A percentile compares a stretch with the other conserved stretches of the same genome.
Evolutionary conservation across 2,888 invertebrate genomes (phyloP).

Genomic region (Limenitis camilla): DNA sequence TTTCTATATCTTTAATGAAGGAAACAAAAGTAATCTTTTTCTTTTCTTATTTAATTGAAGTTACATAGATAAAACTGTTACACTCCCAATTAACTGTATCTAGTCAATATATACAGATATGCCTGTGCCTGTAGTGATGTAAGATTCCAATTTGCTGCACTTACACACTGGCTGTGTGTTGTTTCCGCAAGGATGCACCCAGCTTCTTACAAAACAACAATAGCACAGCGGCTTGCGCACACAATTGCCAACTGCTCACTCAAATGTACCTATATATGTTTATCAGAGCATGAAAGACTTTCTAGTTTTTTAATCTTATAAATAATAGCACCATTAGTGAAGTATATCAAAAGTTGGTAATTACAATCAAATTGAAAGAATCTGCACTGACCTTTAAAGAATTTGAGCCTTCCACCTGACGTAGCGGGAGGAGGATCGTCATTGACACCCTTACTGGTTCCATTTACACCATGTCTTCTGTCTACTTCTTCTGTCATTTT

Average conservation of each 20-base stretch:
- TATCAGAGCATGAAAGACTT: slow-evolving; percentile 74
- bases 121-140: too few relatives aligned
- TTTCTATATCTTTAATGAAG: background rate
- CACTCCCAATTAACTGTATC: background rate
- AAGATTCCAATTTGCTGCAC: too few relatives aligned
- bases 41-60: too few relatives aligned
- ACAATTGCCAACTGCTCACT: slow-evolving; percentile 57
- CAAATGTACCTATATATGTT: slow-evolving; percentile 58
- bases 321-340: too few relatives aligned
- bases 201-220: slow-evolving; percentile 65
- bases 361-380: background rate
- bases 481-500: slow-evolving; percentile 79
- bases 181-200: slow-evolving; percentile 52
- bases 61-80: background rate
- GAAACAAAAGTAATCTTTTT: background rate
- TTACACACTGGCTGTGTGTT: too few relatives aligned
- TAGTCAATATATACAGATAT: background rate
- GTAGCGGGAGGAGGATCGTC: slow-evolving; percentile 64
- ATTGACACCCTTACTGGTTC: slow-evolving; percentile 73
- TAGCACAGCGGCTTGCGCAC: slow-evolving; percentile 55
- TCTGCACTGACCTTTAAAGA: slow-evolving; percentile 80
- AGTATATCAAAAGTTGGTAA: too few relatives aligned
- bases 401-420: slow-evolving; percentile 84
- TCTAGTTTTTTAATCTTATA: slow-evolving; percentile 67
- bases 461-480: slow-evolving; percentile 83